Evolutionary conservation across 2,113 vertebrate genomes (phyloP).

Genomic region (Bufo bufo): DNA sequence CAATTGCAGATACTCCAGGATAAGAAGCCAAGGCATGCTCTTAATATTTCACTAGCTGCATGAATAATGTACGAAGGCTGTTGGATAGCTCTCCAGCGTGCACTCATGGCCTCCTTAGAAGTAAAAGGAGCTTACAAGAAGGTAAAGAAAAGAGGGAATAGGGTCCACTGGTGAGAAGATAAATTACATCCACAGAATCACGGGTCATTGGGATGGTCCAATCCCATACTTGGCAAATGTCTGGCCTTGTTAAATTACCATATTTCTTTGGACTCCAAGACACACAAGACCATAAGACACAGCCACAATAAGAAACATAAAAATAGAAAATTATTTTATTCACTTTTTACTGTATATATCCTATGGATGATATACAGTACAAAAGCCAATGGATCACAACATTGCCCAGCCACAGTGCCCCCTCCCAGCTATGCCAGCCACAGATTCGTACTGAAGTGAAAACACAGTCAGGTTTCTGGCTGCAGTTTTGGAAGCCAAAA

Average conservation of each 20-base stretch:
- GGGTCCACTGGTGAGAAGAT: not conserved
- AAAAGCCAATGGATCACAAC: too few relatives aligned
- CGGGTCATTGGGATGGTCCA: not conserved
- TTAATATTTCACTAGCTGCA: constrained; percentile 40
- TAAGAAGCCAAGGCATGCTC: constrained; percentile 14
- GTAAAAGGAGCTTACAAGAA: not conserved
- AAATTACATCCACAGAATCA: not conserved
- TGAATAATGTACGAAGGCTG: constrained; percentile 19
- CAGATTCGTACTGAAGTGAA: too few relatives aligned
- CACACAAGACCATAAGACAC: too few relatives aligned
- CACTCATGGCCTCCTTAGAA: not conserved
- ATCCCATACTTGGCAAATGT: not conserved
- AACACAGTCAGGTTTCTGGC: too few relatives aligned
- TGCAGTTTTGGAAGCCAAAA: too few relatives aligned
- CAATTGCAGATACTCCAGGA: not conserved
- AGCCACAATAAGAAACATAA: too few relatives aligned
- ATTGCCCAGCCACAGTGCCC: too few relatives aligned
- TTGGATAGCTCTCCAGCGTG: not conserved
- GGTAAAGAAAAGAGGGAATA: not conserved
- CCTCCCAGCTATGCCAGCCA: too few relatives aligned
- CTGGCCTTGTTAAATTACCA: not conserved
- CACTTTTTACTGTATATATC: too few relatives aligned
- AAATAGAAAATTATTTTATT: too few relatives aligned
- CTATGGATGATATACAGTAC: too few relatives aligned
- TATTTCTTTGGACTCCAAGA: too few relatives aligned